phyloP scores from a whole-genome alignment of 2,888 invertebrate genomes.

The Linnaemya tessellans region DNA sequence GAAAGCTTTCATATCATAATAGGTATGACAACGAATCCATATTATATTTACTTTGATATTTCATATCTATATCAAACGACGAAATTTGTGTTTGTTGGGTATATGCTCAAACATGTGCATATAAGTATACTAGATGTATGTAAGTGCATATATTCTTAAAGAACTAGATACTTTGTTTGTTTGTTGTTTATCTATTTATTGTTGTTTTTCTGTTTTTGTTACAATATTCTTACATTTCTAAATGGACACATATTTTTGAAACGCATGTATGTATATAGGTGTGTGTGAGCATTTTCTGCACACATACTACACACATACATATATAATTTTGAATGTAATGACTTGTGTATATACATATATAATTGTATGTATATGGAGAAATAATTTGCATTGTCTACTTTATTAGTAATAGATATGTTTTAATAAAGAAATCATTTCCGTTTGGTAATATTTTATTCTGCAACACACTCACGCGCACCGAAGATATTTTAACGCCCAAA shows the following conservation, averaged over 20 bases:
- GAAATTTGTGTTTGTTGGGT: too few species aligned
- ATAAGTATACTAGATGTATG: too few species aligned
- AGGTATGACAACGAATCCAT: too few species aligned
- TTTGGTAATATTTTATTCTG: background rate
- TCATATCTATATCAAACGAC: too few species aligned
- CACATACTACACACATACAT: background rate
- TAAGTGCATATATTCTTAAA: background rate
- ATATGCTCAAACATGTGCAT: background rate
- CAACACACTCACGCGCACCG: background rate
- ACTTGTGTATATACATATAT: background rate
- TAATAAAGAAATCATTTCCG: background rate
- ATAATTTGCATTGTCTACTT: conserved; percentile 2
- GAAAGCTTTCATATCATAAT: too few species aligned
- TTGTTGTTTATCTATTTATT: conserved; percentile 28
- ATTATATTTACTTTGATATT: too few species aligned
- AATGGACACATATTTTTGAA: background rate
- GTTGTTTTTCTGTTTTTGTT: conserved; percentile 49
- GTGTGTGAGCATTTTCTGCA: too few species aligned
- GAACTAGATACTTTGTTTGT: background rate
- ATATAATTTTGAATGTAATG: background rate
- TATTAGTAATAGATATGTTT: conserved; percentile 14
- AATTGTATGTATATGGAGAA: background rate
- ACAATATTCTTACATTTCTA: conserved; percentile 24
- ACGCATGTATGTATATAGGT: background rate
- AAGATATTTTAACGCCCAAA: conserved; percentile 56